Evolutionary conservation across 1,140 invertebrate genomes (phyloP), one percentile per base, ranked within the genome.

Genomic region (Akabosia matsudoensis): DNA sequence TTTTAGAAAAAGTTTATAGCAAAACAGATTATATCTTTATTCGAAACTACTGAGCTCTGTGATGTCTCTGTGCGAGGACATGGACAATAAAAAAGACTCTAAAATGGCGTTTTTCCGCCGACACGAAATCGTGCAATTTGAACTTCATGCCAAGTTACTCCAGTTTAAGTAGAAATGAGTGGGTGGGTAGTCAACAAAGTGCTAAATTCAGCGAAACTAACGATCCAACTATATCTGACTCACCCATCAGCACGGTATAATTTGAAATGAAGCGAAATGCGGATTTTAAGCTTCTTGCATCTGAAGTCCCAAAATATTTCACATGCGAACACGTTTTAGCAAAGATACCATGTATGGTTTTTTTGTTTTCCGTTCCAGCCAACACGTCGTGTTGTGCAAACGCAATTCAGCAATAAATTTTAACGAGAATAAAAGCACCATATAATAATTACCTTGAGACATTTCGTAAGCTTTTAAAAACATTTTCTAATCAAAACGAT

Each of bases 201-300:
- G 56, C n/a, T n/a, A 14, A 67, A 75, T 34, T 14, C 7, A 22
- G 24, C 34, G 10, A n/a, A 56, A 56, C 10, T 56, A 56, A 56
- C 54, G 54, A 56, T 56, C 54, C 7, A 56, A 31, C 51, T 18
- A 45, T n/a, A n/a, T n/a, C 54, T 18, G 37, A 76, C 79, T 80
- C 79, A 80, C 79, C 79, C 33, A 78, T n/a, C 37, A 75, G 70
- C 33, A 78, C 77, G 34, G 77, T 76, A 61, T 78, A 78, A 76
- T 72, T 73, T 74, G 77, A 80, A 75, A 80, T 75, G 64, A 52
- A 76, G 64, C 30, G 64, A 52, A 78, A 76, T 45, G 77, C 77
- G 74, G 79, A 78, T 75, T 77, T 76, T 26, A 80, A 78, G 67
- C 77, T 80, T 78, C 79, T 70, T 22, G 73, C 72, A 67, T 80